These are phyloP conservation scores for Caenorhabditis becei DNA, from an alignment of 2,888 invertebrate genomes.

Conservation along the genomic window DNA sequence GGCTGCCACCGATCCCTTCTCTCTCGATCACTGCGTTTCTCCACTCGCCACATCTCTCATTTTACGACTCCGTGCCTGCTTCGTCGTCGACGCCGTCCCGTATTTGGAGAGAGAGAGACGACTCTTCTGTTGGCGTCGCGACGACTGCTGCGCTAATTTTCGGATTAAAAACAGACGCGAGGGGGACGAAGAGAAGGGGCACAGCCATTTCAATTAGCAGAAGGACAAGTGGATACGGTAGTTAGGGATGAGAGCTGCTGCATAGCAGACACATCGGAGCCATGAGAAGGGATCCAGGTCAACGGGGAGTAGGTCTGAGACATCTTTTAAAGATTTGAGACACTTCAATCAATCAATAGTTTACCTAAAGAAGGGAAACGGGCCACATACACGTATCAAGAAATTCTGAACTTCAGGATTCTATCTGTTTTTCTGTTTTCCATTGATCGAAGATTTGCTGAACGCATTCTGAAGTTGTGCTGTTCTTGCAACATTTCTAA, in stretches of 20 bases:
- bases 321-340: too few relatives aligned
- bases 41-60: conserved; percentile 9
- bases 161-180: conserved; percentile 51
- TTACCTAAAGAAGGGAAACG: too few relatives aligned
- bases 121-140: conserved; percentile 15
- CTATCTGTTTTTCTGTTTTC: too few relatives aligned
- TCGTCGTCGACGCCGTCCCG: conserved; percentile 25
- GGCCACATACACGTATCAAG: too few relatives aligned
- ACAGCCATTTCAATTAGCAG: conserved; percentile 45
- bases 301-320: too few relatives aligned
- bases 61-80: conserved; percentile 46
- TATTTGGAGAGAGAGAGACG: conserved; percentile 25
- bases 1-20: conserved; percentile 6
- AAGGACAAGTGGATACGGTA: conserved; percentile 41
- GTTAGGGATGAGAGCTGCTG: neutral
- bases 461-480: too few relatives aligned
- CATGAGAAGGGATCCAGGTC: neutral
- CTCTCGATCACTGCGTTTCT: conserved; percentile 7
- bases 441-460: too few relatives aligned
- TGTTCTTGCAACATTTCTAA: too few relatives aligned
- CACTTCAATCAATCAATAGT: too few relatives aligned
- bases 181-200: neutral
- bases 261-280: conserved; percentile 15
- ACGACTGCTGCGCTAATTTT: conserved; percentile 43
- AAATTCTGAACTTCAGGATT: too few relatives aligned